phyloP scores from a whole-genome alignment of 2,888 invertebrate species.

The Cephus spinipes region DNA sequence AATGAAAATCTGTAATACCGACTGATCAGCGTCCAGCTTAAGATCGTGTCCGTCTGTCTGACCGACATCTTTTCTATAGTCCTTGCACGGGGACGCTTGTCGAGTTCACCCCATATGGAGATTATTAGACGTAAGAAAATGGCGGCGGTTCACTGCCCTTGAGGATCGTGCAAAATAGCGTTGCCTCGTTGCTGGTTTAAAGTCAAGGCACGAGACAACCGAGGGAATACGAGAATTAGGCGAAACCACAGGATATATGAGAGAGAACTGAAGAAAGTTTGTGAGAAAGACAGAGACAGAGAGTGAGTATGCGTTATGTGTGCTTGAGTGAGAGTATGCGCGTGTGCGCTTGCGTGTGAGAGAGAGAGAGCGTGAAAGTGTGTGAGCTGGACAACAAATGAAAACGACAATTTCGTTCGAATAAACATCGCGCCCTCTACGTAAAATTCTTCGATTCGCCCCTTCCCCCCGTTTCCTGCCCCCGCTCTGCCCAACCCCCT shows the following conservation, averaged over 20 bases:
- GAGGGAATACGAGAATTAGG: neutral
- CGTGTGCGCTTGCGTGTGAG: too few species aligned
- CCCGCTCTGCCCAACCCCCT: neutral
- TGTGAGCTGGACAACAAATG: neutral
- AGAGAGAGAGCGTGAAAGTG: neutral
- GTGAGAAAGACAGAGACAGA: neutral
- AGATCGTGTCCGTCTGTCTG: neutral
- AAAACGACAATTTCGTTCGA: neutral
- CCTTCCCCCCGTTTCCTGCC: neutral
- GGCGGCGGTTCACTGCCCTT: neutral
- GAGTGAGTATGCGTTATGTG: neutral
- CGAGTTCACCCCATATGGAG: neutral
- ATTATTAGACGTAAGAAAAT: constrained; percentile 1
- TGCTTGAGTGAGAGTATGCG: too few species aligned
- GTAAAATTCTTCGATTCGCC: neutral
- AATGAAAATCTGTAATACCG: neutral
- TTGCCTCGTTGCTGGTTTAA: neutral
- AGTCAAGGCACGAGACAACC: neutral
- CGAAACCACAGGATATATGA: constrained; percentile 21
- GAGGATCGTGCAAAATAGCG: neutral
- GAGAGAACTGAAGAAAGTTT: constrained; percentile 20
- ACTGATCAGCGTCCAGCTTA: neutral
- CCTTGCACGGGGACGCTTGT: neutral
- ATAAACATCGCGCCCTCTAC: neutral
- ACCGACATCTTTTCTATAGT: neutral